Conservation (phyloP, 2,113 vertebrate species). For the Ceratotherium simum region DNA sequence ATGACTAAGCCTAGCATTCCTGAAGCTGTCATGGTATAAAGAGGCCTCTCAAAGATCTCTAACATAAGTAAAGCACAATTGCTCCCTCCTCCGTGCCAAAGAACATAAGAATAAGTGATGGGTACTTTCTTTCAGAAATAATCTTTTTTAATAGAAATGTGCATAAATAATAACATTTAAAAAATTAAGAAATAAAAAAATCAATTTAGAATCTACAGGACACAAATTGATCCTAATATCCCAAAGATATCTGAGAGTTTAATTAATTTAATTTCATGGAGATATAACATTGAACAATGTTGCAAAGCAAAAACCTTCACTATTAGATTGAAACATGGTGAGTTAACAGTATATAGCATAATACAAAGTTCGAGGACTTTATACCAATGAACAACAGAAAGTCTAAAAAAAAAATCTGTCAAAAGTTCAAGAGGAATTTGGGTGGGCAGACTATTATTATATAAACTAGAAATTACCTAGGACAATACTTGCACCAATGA, state of each 20-base stretch:
- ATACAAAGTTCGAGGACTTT: background rate
- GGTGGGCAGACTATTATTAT: background rate
- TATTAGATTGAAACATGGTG: background rate
- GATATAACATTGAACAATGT: background rate
- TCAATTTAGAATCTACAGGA: background rate
- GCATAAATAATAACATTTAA: background rate
- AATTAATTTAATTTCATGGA: background rate
- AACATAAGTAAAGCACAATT: background rate
- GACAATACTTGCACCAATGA: background rate
- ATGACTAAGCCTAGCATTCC: background rate
- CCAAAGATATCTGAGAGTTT: background rate
- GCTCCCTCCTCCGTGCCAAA: rapidly evolving
- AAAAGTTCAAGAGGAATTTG: background rate
- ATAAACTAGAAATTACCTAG: background rate
- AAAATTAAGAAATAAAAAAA: background rate
- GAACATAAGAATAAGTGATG: background rate
- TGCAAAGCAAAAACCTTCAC: background rate
- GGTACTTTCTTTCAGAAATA: background rate
- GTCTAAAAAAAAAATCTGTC: background rate
- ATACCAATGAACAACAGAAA: background rate
- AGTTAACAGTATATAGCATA: background rate
- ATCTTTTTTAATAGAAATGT: background rate
- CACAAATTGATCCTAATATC: background rate
- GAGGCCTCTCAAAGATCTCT: background rate
- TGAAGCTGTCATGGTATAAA: background rate